phyloP scores from a whole-genome alignment of 2,113 vertebrate species.

The Brevimyrus niger region DNA sequence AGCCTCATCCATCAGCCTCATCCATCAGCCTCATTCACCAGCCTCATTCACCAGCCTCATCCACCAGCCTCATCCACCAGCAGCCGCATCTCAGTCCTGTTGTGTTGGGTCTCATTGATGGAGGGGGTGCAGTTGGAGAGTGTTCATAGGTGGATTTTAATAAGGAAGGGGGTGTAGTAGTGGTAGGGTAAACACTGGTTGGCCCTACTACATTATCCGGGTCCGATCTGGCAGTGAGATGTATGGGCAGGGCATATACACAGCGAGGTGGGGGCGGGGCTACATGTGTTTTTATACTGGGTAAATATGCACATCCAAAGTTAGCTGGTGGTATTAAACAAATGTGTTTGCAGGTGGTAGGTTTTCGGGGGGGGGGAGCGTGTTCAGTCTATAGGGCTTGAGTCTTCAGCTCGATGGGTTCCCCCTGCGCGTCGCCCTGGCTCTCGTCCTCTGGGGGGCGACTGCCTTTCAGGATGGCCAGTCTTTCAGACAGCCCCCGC shows the following conservation, averaged over 20 bases:
- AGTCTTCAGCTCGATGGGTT: slow-evolving; percentile 84
- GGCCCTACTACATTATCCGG: slow-evolving; percentile 39
- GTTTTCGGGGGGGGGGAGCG: not conserved
- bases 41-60: too few relatives aligned
- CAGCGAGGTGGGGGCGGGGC: slow-evolving; percentile 21
- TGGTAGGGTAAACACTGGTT: slow-evolving; percentile 25
- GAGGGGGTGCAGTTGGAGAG: slow-evolving; percentile 7
- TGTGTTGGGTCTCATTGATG: slow-evolving; percentile 27
- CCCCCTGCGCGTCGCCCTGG: slow-evolving; percentile 68
- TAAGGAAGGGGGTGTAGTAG: slow-evolving; percentile 18
- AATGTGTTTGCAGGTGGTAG: not conserved
- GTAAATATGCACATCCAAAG: not conserved
- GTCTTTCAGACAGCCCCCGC: slow-evolving; percentile 76
- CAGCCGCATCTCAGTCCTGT: slow-evolving; percentile 45
- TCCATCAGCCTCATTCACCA: too few relatives aligned
- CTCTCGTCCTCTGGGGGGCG: slow-evolving; percentile 58
- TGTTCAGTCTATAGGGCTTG: slow-evolving; percentile 70
- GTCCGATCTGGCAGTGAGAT: slow-evolving; percentile 32
- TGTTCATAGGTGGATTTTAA: not conserved
- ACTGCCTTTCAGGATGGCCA: slow-evolving; percentile 79
- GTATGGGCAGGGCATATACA: slow-evolving; percentile 40
- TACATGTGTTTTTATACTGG: not conserved
- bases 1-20: too few relatives aligned
- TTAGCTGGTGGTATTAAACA: not conserved
- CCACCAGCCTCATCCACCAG: slow-evolving; percentile 41